Evolutionary conservation across 2,113 vertebrate genomes (phyloP).

Genomic region (Oreochromis spilurus): DNA sequence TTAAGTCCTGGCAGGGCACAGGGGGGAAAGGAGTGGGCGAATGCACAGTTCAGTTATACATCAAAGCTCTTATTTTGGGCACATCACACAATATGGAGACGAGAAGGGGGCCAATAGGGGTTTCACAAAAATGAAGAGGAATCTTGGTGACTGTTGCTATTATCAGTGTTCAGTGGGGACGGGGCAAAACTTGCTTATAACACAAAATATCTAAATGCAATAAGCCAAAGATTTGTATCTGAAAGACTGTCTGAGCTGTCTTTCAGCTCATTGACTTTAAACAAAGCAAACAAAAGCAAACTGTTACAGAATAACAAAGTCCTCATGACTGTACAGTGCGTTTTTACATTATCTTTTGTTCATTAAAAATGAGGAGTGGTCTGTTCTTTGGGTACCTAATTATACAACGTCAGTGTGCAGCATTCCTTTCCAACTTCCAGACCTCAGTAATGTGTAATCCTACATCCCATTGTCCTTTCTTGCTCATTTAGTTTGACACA

Average conservation of each 20-base stretch:
- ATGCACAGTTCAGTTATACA: slow-evolving; percentile 65
- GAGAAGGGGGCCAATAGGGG: neutral
- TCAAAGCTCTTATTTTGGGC: slow-evolving; percentile 51
- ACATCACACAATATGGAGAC: neutral
- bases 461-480: neutral
- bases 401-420: neutral
- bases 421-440: neutral
- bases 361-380: neutral
- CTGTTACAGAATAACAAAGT: neutral
- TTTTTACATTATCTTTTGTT: neutral
- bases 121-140: neutral
- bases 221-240: neutral
- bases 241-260: neutral
- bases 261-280: neutral
- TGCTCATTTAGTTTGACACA: neutral
- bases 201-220: neutral
- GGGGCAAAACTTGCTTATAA: neutral
- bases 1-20: neutral
- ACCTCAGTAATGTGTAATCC: neutral
- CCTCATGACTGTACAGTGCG: neutral
- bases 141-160: neutral
- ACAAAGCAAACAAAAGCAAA: neutral
- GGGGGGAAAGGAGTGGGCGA: neutral
- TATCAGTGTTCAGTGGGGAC: neutral
- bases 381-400: neutral